Evolutionary conservation across 2,113 vertebrate species (phyloP), one percentile per base, ranked within the genome.

Genomic region (Cavia porcellus): DNA sequence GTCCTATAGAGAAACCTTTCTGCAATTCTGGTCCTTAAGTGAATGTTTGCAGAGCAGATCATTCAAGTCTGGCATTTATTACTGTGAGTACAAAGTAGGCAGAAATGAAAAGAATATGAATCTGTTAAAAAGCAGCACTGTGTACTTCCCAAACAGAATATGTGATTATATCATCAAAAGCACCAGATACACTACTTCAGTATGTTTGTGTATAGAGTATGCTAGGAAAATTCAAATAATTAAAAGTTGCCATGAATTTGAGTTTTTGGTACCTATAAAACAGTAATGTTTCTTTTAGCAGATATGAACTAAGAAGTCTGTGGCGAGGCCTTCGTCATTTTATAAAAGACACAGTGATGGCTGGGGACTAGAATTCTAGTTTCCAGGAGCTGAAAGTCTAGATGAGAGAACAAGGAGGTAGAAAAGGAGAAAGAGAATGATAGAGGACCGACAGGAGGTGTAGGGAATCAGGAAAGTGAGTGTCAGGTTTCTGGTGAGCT

Each of bases 1-100:
- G 32, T 59, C 3, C 52, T 8, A 35, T 3, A 61, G 68, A 45
- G 1, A 66, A 64, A 77, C 1, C 17, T 52, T 84, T 94, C 61
- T 55, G 30, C 2, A 66, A 30, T 83, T 90, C 38, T 38, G 17
- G 52, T 72, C 20, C 70, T 92, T 85, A 77, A n/a, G n/a, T 50
- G 47, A 90, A 35, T 82, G 66, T 96, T 95, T 89, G n/a, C 64
- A 57, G 82, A 77, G 8, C 72, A 94, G 50, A 64, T 87, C 52
- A 75, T 84, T 87, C 7, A 88, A 70, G n/a, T 82, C 57, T 62
- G 35, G 42, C 35, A 86, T 14, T 74, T 95, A 66, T 38, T 89
- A 83, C n/a, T 59, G 93, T 86, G 57, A 70, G 24, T 92, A 86
- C 25, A 75, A 96, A 86, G 84, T 45, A 52, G 30, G 19, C 84